A percentile compares a stretch with the other conserved stretches of the same genome.
Conservation (phyloP, 1,140 invertebrate species). For the Ylistrum balloti region DNA sequence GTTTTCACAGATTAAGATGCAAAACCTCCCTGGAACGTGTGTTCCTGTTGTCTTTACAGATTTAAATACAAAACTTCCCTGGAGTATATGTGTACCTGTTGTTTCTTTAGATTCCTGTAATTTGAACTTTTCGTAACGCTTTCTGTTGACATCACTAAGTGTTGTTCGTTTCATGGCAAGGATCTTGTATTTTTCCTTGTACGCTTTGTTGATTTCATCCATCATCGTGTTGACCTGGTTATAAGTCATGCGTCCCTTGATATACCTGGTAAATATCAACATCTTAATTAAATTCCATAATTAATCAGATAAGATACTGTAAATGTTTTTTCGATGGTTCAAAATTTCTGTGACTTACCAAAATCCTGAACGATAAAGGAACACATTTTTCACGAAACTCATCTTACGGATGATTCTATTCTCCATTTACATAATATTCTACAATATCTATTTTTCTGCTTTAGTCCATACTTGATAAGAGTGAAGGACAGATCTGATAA, state of each 20-base stretch:
- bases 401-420: too few species aligned
- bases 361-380: too few species aligned
- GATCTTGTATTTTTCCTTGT: slow-evolving; percentile 78
- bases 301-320: too few species aligned
- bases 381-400: too few species aligned
- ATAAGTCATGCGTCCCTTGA: slow-evolving; percentile 78
- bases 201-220: slow-evolving; percentile 77
- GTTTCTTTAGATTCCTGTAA: slow-evolving; percentile 77
- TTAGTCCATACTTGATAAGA: too few species aligned
- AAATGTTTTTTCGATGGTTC: too few species aligned
- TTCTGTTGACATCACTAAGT: slow-evolving; percentile 73
- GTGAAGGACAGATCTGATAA: too few species aligned
- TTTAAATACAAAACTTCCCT: not conserved
- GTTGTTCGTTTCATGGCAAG: slow-evolving; percentile 69
- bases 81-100: slow-evolving; percentile 68
- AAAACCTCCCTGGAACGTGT: not conserved
- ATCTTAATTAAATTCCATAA: too few species aligned
- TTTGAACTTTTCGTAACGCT: slow-evolving; percentile 73
- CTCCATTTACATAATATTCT: too few species aligned
- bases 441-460: too few species aligned
- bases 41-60: not conserved
- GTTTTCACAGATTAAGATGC: too few species aligned
- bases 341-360: too few species aligned
- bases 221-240: slow-evolving; percentile 75
- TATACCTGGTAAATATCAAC: slow-evolving; percentile 71